Percentiles rank a stretch among this genome's conserved stretches.
These are phyloP conservation scores for Cryptops parisi DNA, from an alignment of 2,888 invertebrate genomes.

Conservation along the genomic window DNA sequence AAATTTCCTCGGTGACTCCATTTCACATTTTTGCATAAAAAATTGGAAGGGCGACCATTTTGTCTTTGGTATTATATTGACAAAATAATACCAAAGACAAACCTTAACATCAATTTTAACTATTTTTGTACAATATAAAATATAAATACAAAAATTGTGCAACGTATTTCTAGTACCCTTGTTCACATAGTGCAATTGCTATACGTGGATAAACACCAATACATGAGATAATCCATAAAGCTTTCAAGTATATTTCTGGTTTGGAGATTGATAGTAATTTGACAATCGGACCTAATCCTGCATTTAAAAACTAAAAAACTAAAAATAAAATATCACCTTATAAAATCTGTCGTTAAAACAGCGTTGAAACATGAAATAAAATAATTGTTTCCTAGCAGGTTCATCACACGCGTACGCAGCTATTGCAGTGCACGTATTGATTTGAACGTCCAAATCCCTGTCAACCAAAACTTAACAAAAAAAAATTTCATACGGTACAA, in stretches of 20 bases:
- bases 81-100: too few species aligned
- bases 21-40: constrained; percentile 3
- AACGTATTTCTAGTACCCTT: constrained; percentile 2
- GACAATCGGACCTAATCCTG: not conserved
- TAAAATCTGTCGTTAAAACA: too few species aligned
- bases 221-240: constrained; percentile 12
- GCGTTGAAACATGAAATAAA: too few species aligned
- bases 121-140: too few species aligned
- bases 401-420: constrained; percentile 9
- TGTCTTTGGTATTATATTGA: too few species aligned
- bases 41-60: too few species aligned
- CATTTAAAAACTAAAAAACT: not conserved
- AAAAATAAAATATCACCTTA: too few species aligned
- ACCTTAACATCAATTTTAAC: too few species aligned
- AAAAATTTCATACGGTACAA: not conserved
- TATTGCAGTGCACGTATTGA: constrained; percentile 11
- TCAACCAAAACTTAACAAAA: not conserved
- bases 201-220: constrained; percentile 7
- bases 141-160: too few species aligned
- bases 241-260: constrained; percentile 9
- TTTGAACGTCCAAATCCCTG: constrained; percentile 8
- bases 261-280: constrained; percentile 8
- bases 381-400: constrained; percentile 9
- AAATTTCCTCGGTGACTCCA: constrained; percentile 5
- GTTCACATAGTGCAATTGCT: constrained; percentile 9